Evolutionary conservation across 2,797 vertebrate genomes (phyloP).

Genomic region (Varecia variegata): DNA sequence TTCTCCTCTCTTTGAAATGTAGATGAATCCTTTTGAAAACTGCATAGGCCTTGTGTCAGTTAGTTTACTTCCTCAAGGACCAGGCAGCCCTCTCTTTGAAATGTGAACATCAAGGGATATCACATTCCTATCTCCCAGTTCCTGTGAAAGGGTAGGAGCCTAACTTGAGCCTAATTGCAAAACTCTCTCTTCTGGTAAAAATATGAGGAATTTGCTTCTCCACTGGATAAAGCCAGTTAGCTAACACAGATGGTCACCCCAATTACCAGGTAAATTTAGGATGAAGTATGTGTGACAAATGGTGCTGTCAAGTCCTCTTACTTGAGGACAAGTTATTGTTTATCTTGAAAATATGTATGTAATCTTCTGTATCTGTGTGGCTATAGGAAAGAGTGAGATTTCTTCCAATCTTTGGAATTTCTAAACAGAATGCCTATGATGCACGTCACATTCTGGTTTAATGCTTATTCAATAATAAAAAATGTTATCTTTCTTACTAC

Average conservation of each 20-base stretch:
- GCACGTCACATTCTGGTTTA: not conserved
- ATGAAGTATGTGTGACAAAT: not conserved
- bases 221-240: not conserved
- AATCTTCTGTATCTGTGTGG: not conserved
- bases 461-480: not conserved
- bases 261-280: not conserved
- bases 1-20: not conserved
- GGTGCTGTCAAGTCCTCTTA: not conserved
- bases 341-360: not conserved
- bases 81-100: not conserved
- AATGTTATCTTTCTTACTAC: not conserved
- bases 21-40: not conserved
- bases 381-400: not conserved
- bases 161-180: not conserved
- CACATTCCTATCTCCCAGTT: not conserved
- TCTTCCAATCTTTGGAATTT: not conserved
- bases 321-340: conserved; percentile 12
- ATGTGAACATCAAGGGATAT: not conserved
- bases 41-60: not conserved
- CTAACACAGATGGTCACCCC: not conserved
- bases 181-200: not conserved
- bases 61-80: not conserved
- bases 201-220: not conserved
- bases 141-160: not conserved
- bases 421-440: not conserved